Evolutionary conservation across 2,797 vertebrate species (phyloP).

Genomic region (Scarus forsteni): DNA sequence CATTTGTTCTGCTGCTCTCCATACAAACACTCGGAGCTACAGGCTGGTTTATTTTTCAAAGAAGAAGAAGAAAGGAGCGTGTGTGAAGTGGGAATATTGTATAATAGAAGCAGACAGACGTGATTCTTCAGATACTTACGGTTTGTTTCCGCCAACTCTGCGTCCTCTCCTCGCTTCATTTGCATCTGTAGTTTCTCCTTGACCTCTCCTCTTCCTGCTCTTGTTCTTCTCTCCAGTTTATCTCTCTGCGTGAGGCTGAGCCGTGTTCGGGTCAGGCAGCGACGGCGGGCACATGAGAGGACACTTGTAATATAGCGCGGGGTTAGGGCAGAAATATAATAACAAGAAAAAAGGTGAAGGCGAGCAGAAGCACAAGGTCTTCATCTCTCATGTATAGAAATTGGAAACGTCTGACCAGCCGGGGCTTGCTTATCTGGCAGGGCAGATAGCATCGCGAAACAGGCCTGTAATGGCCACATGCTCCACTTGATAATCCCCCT

Average conservation of each 20-base stretch:
- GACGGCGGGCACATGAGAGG: no score
- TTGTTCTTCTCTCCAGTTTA: constrained; percentile 25
- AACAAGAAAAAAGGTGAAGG: constrained; percentile 69
- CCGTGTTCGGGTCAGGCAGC: constrained; percentile 41
- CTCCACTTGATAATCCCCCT: constrained; percentile 85
- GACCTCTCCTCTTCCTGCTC: constrained; percentile 17
- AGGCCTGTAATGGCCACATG: constrained; percentile 84
- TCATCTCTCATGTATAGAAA: constrained; percentile 88
- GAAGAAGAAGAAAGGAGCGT: constrained; percentile 21
- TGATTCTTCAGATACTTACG: constrained; percentile 11
- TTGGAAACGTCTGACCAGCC: constrained; percentile 82
- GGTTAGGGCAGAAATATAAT: constrained; percentile 70
- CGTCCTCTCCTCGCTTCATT: constrained; percentile 38
- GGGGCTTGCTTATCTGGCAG: constrained; percentile 77
- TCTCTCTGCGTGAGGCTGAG: constrained; percentile 40
- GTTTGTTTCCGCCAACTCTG: constrained; percentile 19
- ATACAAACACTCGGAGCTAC: constrained; percentile 53
- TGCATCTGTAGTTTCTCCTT: constrained; percentile 29
- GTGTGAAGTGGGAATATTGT: constrained; percentile 44
- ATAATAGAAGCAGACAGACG: constrained; percentile 43
- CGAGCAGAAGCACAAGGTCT: constrained; percentile 73
- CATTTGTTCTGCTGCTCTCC: constrained; percentile 63
- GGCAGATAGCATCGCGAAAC: constrained; percentile 85
- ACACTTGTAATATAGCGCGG: constrained; percentile 71
- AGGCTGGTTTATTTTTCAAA: constrained; percentile 50